Evolutionary conservation across 2,113 vertebrate species (phyloP).

Genomic region (Rhinoderma darwinii): DNA sequence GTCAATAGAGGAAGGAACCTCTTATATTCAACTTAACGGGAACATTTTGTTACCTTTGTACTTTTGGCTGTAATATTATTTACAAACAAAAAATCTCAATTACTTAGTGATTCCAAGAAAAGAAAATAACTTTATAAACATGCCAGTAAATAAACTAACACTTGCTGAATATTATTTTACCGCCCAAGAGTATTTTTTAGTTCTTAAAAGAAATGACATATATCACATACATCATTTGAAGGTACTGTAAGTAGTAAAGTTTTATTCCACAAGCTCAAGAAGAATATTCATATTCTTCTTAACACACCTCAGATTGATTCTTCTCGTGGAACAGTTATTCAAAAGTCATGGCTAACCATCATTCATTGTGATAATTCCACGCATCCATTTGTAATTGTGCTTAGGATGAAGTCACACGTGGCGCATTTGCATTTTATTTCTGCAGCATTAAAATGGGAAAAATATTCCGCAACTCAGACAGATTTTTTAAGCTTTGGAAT

Average conservation of each 20-base stretch:
- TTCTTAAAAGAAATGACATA: not conserved
- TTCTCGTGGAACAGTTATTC: too few relatives aligned
- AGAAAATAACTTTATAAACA: not conserved
- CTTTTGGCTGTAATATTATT: not conserved
- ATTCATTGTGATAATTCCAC: too few relatives aligned
- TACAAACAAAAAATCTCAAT: not conserved
- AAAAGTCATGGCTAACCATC: too few relatives aligned
- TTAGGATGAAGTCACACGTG: too few relatives aligned
- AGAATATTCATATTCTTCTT: not conserved
- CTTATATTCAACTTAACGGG: not conserved
- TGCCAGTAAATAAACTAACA: not conserved
- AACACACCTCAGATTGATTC: too few relatives aligned
- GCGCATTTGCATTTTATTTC: too few relatives aligned
- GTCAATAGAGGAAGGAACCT: constrained; percentile 7
- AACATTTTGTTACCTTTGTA: not conserved
- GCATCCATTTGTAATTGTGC: too few relatives aligned
- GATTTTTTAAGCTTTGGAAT: too few relatives aligned
- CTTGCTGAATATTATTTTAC: not conserved
- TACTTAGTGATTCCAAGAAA: not conserved
- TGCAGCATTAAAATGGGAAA: too few relatives aligned
- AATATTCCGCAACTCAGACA: too few relatives aligned
- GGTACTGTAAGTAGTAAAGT: not conserved
- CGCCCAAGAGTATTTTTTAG: not conserved
- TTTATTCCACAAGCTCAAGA: not conserved
- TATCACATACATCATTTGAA: not conserved